These are phyloP conservation scores for Amphipoea lucens DNA, from an alignment of 2,888 invertebrate genomes.

Conservation along the genomic window DNA sequence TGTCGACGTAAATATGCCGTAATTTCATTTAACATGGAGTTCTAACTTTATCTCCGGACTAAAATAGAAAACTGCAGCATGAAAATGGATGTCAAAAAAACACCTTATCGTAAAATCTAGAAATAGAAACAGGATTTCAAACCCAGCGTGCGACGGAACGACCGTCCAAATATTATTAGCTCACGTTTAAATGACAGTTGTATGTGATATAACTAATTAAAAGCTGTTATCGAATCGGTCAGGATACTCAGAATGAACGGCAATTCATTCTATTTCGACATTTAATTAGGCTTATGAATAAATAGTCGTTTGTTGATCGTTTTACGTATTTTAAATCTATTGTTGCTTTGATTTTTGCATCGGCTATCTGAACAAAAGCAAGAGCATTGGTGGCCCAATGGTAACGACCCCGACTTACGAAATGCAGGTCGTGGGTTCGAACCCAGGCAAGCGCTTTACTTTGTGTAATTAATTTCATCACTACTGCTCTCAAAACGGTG, in stretches of 20 bases:
- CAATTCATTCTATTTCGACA: conserved; percentile 38
- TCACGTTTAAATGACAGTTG: conserved; percentile 48
- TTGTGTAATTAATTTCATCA: too few species aligned
- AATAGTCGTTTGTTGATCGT: neutral
- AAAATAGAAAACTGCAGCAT: conserved; percentile 3
- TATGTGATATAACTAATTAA: conserved; percentile 47
- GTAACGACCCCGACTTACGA: too few species aligned
- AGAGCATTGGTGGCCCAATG: too few species aligned
- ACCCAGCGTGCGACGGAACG: neutral
- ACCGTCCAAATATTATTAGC: conserved; percentile 32
- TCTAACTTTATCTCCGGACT: neutral
- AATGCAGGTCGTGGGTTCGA: too few species aligned
- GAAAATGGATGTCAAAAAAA: conserved; percentile 10
- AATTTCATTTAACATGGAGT: neutral
- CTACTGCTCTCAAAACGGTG: too few species aligned
- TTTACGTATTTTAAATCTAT: neutral
- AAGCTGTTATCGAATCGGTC: conserved; percentile 43
- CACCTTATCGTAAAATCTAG: neutral
- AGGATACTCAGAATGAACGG: conserved; percentile 9
- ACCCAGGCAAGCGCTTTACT: too few species aligned
- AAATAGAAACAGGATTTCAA: conserved; percentile 24
- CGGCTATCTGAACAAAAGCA: too few species aligned
- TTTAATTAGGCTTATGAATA: conserved; percentile 33
- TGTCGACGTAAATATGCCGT: neutral
- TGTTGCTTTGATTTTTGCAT: neutral